Percentiles rank a stretch among this genome's conserved stretches.
phyloP scores from a whole-genome alignment of 2,113 vertebrate genomes.

The Mesembrinibis cayennensis region DNA sequence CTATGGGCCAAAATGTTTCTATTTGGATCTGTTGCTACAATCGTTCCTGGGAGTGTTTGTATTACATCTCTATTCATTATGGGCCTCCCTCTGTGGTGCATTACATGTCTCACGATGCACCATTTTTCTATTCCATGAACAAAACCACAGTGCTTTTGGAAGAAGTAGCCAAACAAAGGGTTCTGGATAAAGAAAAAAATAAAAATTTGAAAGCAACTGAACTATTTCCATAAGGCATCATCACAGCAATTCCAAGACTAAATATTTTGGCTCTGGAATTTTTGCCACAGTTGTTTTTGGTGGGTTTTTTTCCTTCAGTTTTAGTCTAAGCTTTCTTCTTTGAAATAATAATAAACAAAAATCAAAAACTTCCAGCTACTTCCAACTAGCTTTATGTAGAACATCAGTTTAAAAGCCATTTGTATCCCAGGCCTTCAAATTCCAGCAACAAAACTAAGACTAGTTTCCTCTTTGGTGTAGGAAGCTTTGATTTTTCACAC shows the following conservation, averaged over 20 bases:
- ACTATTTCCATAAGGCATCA: background rate
- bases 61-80: background rate
- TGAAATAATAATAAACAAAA: background rate
- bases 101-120: background rate
- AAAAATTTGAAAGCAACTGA: background rate
- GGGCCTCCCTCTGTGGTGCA: background rate
- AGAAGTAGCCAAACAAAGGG: background rate
- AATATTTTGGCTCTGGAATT: background rate
- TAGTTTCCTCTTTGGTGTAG: background rate
- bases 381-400: background rate
- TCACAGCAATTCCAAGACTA: background rate
- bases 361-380: background rate
- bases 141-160: background rate
- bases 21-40: background rate
- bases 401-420: background rate
- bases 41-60: background rate
- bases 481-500: background rate
- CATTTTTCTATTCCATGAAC: background rate
- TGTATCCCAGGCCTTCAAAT: background rate
- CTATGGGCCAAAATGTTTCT: background rate
- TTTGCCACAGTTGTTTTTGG: background rate
- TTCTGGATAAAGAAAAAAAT: background rate
- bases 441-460: background rate
- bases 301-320: background rate
- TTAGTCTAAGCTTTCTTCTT: background rate